Conservation (phyloP, 1,140 invertebrate species). For the Hydropsyche tenuis region DNA sequence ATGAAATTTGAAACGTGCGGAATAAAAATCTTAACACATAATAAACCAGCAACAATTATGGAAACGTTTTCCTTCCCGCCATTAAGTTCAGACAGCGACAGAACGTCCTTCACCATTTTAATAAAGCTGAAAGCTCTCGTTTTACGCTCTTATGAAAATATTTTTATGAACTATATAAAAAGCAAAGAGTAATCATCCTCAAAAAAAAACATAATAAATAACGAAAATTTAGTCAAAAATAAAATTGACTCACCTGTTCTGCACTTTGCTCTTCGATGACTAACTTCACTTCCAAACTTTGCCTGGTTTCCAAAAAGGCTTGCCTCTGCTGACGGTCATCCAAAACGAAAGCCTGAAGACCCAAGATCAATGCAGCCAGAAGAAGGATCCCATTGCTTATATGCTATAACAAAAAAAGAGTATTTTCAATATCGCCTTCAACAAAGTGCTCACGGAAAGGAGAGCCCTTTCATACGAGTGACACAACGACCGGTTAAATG, state of each 20-base stretch:
- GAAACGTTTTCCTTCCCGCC: not conserved
- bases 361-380: conserved; percentile 74
- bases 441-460: no score
- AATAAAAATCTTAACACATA: no score
- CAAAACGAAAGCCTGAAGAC: conserved; percentile 79
- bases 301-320: conserved; percentile 89
- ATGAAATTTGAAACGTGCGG: no score
- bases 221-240: not conserved
- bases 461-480: not conserved
- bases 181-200: not conserved
- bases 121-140: conserved; percentile 9
- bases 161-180: no score
- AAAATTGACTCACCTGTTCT: conserved; percentile 73
- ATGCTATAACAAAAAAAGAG: conserved; percentile 64
- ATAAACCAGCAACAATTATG: no score
- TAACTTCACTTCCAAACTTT: conserved; percentile 89
- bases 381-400: conserved; percentile 74
- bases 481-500: not conserved
- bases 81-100: not conserved
- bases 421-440: no score
- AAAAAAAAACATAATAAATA: not conserved
- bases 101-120: not conserved
- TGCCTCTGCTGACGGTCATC: conserved; percentile 85
- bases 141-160: conserved; percentile 4
- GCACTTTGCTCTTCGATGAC: conserved; percentile 92